Evolutionary conservation across 2,797 vertebrate species (phyloP), one percentile per base, ranked within the genome.

Genomic region (Urocyon cinereoargenteus): DNA sequence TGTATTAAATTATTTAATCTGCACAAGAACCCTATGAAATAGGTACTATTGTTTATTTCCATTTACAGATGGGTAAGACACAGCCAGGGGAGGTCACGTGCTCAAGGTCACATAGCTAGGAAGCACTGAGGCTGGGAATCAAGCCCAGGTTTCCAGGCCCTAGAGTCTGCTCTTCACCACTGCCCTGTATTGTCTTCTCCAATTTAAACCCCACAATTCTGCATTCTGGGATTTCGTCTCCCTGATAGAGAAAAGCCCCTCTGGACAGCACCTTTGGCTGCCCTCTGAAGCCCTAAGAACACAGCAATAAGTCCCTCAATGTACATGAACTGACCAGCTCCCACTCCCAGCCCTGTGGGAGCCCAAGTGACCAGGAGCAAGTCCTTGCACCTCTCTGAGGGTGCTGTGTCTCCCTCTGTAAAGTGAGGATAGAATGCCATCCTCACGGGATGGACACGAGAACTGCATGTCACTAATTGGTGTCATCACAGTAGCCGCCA

Each of bases 401-500:
- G n/a, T 70, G 5, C 24, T 24, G 36, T n/a, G 64, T 68, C 36
- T 19, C 31, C 21, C 31, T 68, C 57, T 83, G 26, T 31, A 34
- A 78, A 51, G 84, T 2, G 36, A 81, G 79, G 61, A 53, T 4
- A 53, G 61, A 66, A 79, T 1, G 4, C n/a, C 15, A 53, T 31
- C n/a, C 22, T 84, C 31, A 24, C 3, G 24, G 31, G 31, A 53
- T 0, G 36, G 34, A 12, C 36, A 36, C 0, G 53, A 90, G 53
- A 86, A 34, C 53, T 12, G 4, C 0, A 7, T 49, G 34, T 4
- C 55, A 16, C 18, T 2, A 24, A 73, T 34, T 0, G 0, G 28
- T 14, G 24, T 4, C 49, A 16, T 18, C n/a, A 9, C 9, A 6
- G 34, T 2, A 21, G 73, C 7, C 7, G 3, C 3, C n/a, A 53